Base-by-base conservation (phyloP, 2,113 vertebrate genomes). In the Macaca nemestrina region DNA sequence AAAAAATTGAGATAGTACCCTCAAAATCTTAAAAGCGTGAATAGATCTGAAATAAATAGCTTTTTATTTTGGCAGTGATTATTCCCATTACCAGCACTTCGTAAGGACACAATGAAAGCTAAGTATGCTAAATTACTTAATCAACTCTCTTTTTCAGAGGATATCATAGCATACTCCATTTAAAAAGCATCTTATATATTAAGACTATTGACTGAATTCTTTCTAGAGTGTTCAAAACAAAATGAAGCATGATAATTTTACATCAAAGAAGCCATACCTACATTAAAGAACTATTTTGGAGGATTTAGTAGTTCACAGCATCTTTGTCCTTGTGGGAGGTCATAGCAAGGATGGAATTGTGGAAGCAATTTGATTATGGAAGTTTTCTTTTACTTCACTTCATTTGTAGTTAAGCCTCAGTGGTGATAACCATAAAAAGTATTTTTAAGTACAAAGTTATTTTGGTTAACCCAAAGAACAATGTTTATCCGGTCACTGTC, bases 391-490 rank as follows among this genome's bases (percentile, higher is more conserved):
- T 86, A 55, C 75, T 94, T 92, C 30, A 88, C 12, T 88, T 45
- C 23, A 70, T 76, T 93, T 67, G n/a, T 20, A 93, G 17, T 45
- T 80, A 35, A 82, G 78, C 27, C 67, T 89, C 57, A 76, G 50
- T 88, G 72, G 6, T 92, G 52, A 86, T 43, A 78, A 40, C n/a
- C 11, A 82, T 16, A 75, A 93, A 72, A 55, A 61, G 1, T 20
- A 79, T 78, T 92, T 95, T 88, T 72, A 87, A 86, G 23, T 81
- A n/a, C 3, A 88, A 94, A 88, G 22, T 83, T 95, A 96, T 97
- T 98, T 95, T 87, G 90, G 13, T 86, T 94, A 95, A 76, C 23
- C 79, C 38, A 57, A 96, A 93, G 55, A 72, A 57, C 8, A 59
- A 52, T 50, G 78, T 89, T 93, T 89, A 97, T 88, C 32, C 27